Conservation (phyloP, 2,888 invertebrate genomes). For the Drosophila putrida region DNA sequence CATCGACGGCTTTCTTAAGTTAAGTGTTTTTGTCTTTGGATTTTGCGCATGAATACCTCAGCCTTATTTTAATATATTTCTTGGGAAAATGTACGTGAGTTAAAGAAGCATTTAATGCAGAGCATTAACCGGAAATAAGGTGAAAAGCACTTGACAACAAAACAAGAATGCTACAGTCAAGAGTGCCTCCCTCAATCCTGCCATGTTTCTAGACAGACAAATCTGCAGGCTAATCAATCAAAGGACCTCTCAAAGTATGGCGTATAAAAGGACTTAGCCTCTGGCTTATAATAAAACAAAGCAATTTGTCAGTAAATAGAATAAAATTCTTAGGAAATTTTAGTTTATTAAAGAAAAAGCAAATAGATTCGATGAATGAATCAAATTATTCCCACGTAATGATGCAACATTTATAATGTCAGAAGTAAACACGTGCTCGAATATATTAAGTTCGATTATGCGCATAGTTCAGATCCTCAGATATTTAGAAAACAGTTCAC, state of each 20-base stretch:
- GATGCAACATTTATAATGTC: conserved; percentile 21
- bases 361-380: not conserved
- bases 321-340: not conserved
- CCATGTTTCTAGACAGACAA: not conserved
- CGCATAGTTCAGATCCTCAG: conserved; percentile 5
- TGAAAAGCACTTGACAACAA: conserved; percentile 13
- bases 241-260: not conserved
- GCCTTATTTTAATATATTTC: conserved; percentile 1
- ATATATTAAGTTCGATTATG: conserved; percentile 12
- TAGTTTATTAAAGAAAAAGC: not conserved
- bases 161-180: not conserved
- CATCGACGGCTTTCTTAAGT: not conserved
- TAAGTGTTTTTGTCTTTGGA: conserved; percentile 44
- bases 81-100: not conserved
- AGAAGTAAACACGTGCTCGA: not conserved
- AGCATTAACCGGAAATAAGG: conserved; percentile 8
- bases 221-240: conserved; percentile 14
- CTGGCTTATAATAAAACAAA: not conserved
- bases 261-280: not conserved
- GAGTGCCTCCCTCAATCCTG: not conserved
- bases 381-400: conserved; percentile 9
- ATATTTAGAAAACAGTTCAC: conserved; percentile 20
- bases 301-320: too few species aligned
- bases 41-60: conserved; percentile 25
- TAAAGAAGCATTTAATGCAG: not conserved